A percentile compares a stretch with the other conserved stretches of the same genome.
phyloP scores from a whole-genome alignment of 2,113 vertebrate genomes.

The Clarias batrachus region DNA sequence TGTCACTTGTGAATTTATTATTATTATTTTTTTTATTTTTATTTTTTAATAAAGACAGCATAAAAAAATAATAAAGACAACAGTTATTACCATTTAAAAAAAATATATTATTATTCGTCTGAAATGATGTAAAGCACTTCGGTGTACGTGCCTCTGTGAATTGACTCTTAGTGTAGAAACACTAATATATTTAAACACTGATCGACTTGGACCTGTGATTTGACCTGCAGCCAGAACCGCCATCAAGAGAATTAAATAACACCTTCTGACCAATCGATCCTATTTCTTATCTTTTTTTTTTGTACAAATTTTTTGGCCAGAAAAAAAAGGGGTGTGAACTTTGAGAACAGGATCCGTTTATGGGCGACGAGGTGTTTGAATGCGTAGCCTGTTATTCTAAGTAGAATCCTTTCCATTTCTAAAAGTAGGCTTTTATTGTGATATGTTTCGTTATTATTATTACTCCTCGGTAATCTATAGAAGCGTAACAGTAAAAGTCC shows the following conservation, averaged over 20 bases:
- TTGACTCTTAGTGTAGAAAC: not conserved
- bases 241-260: not conserved
- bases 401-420: too few species aligned
- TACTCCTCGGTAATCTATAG: not conserved
- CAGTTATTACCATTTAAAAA: too few species aligned
- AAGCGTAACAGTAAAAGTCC: not conserved
- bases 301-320: too few species aligned
- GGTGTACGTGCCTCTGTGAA: not conserved
- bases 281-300: too few species aligned
- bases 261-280: not conserved
- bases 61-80: not conserved
- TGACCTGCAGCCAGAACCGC: not conserved
- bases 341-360: too few species aligned
- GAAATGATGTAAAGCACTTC: not conserved
- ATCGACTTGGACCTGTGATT: not conserved
- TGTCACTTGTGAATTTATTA: too few species aligned
- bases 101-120: not conserved
- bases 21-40: not conserved
- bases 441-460: not conserved
- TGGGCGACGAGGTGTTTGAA: too few species aligned
- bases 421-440: too few species aligned
- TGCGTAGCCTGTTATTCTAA: too few species aligned
- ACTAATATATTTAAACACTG: not conserved
- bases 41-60: not conserved
- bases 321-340: too few species aligned